phyloP scores from a whole-genome alignment of 2,888 invertebrate genomes.

The Leucania comma region DNA sequence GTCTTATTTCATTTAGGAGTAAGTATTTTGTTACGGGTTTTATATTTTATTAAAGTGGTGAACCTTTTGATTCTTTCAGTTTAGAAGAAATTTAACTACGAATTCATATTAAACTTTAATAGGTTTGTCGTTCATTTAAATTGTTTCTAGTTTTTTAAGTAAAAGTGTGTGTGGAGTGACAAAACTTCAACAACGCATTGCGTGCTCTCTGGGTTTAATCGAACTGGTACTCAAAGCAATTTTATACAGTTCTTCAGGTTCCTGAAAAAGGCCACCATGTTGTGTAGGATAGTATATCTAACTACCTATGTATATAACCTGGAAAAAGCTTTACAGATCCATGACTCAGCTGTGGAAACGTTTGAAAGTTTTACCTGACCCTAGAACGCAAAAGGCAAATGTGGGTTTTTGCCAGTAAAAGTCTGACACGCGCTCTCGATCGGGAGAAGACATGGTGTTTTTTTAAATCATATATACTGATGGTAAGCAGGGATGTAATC shows the following conservation, averaged over 20 bases:
- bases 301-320: neutral
- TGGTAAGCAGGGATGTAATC: no score
- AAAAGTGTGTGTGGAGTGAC: conserved; percentile 24
- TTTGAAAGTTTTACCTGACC: no score
- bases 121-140: conserved; percentile 20
- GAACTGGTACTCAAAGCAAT: conserved; percentile 34
- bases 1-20: conserved; percentile 20
- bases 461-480: no score
- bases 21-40: conserved; percentile 22
- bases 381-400: no score
- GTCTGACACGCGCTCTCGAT: no score
- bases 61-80: conserved; percentile 7
- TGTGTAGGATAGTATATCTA: conserved; percentile 2
- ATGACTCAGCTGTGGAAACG: neutral
- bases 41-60: conserved; percentile 17
- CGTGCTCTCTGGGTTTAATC: conserved; percentile 31
- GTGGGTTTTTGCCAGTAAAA: no score
- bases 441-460: no score
- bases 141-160: conserved; percentile 22
- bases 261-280: conserved; percentile 21
- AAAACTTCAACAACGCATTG: conserved; percentile 20
- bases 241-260: conserved; percentile 33
- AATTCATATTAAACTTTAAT: neutral
- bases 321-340: neutral
- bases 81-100: conserved; percentile 7